These are phyloP conservation scores for Nanger granti DNA, from an alignment of 2,113 vertebrate species.

Conservation along the genomic window DNA sequence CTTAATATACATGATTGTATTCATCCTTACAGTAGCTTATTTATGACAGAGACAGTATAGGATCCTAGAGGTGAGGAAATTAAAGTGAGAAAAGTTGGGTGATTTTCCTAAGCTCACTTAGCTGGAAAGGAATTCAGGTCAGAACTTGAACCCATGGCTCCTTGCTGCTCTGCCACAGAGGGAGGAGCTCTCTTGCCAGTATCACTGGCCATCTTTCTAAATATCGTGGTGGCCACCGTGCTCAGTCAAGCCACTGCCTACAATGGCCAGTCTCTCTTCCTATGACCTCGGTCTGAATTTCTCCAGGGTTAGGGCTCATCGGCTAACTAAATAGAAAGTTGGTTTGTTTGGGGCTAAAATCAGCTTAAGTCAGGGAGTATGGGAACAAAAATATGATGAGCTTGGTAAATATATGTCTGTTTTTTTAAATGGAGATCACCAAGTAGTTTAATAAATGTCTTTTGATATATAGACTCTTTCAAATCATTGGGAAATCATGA, in stretches of 20 bases:
- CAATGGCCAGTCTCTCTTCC: not conserved
- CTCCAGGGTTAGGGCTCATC: not conserved
- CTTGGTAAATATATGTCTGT: not conserved
- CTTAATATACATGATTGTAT: not conserved
- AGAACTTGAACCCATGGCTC: not conserved
- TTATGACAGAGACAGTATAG: not conserved
- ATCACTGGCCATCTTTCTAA: not conserved
- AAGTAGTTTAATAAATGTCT: constrained; percentile 44
- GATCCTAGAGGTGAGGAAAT: not conserved
- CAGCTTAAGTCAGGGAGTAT: not conserved
- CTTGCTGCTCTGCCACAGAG: not conserved
- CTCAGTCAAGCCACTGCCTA: not conserved
- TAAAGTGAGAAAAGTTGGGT: not conserved
- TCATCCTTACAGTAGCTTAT: not conserved
- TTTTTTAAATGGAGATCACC: not conserved
- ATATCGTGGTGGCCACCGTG: not conserved
- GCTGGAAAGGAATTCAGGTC: not conserved
- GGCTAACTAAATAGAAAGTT: not conserved
- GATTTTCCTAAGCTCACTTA: not conserved
- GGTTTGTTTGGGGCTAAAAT: not conserved
- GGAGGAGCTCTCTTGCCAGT: not conserved
- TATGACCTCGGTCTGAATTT: not conserved
- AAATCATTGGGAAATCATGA: constrained; percentile 1
- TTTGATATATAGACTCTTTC: not conserved
- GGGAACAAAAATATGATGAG: not conserved